Conservation (phyloP, 1,140 invertebrate genomes). For the Stenopsyche tienmushanensis region DNA sequence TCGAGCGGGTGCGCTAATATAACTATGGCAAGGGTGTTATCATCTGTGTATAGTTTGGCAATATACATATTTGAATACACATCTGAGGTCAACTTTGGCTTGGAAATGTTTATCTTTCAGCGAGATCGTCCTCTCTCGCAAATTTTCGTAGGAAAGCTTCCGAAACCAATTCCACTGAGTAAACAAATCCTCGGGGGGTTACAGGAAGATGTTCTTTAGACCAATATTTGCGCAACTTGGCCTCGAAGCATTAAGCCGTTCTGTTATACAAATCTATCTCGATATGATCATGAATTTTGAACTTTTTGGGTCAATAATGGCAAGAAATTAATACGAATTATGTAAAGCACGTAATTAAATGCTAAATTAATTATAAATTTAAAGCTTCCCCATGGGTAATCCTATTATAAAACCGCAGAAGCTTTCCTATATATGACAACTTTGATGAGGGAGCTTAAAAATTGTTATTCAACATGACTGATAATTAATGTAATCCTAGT, state of each 20-base stretch:
- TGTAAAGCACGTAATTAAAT: neutral
- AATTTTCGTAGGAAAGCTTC: neutral
- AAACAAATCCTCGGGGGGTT: conserved; percentile 7
- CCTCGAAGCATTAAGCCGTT: too few relatives aligned
- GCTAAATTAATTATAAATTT: neutral
- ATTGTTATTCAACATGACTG: too few relatives aligned
- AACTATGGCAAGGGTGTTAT: neutral
- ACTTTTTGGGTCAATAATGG: too few relatives aligned
- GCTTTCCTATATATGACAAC: too few relatives aligned
- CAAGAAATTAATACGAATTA: neutral
- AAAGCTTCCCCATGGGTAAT: too few relatives aligned
- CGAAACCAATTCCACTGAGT: conserved; percentile 1
- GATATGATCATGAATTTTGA: too few relatives aligned
- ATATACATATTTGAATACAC: neutral
- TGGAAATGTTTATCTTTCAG: neutral
- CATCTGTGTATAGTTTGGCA: neutral
- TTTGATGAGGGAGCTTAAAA: too few relatives aligned
- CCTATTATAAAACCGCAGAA: too few relatives aligned
- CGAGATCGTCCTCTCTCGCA: neutral
- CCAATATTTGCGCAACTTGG: neutral
- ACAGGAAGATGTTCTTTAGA: neutral
- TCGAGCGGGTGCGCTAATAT: too few relatives aligned
- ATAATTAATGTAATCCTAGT: too few relatives aligned
- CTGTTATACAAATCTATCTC: too few relatives aligned
- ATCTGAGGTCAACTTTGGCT: neutral